Base-by-base conservation (phyloP, 2,113 vertebrate species). In the Sorex fumeus region DNA sequence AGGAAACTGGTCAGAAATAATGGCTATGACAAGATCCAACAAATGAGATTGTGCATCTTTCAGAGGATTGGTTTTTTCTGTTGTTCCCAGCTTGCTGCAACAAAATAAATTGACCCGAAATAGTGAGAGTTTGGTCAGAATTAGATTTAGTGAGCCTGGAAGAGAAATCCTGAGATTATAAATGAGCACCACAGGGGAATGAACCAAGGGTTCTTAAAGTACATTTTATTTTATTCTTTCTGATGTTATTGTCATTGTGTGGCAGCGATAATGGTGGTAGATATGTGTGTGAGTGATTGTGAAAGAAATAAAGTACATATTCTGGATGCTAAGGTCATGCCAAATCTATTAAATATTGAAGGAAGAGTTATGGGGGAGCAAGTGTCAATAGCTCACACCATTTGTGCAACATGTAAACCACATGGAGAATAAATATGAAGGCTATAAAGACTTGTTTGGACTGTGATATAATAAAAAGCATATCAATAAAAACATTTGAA, bases 141-240 rank as follows among this genome's bases (percentile, higher is more conserved):
- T 84, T 88, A 47, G 16, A 32, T 70, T 71, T 87, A 36, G 45
- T 76, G 57, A 84, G 36, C 72, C 8, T 45, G 19, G 25, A 27
- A 18, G 32, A 89, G 66, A 32, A 86, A 71, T 28, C 28, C 60
- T 43, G 64, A 32, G 25, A 6, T 74, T n/a, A 25, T 62, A 18
- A 90, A 72, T 72, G 72, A 77, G 28, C 6, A 57, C 21, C 8
- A 28, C 3, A 77, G 34, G 34, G 25, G 76, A 81, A 88, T 78
- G 30, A 15, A 81, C 25, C 28, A 81, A 86, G 15, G 3, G 72
- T 74, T 40, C 7, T 34, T 36, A 70, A 79, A 84, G 47, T 81
- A 90, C 69, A 11, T 53, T 76, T 79, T 67, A 34, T 28, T 72
- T 80, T n/a, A 40, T 53, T 94, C 81, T 89, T 88, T 27, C 30